phyloP scores from a whole-genome alignment of 2,113 vertebrate genomes.

The Suricata suricatta region DNA sequence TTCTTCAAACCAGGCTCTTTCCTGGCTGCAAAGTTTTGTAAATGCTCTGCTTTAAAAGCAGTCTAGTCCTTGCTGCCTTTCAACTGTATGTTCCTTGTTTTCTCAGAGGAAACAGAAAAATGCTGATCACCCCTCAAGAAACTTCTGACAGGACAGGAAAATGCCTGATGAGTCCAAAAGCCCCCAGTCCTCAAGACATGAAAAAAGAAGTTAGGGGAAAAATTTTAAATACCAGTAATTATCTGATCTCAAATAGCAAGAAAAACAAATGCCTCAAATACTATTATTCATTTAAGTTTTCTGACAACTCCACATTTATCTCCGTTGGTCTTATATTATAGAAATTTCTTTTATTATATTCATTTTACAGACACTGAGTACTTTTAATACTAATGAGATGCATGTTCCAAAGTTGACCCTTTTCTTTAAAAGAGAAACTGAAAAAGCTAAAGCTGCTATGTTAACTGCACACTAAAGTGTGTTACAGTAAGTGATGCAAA shows the following conservation, averaged over 20 bases:
- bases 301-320: slow-evolving; percentile 69
- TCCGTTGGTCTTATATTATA: slow-evolving; percentile 68
- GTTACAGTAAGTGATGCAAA: slow-evolving; percentile 62
- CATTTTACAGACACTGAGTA: slow-evolving; percentile 70
- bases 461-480: slow-evolving; percentile 55
- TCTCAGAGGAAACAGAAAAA: background rate
- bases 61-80: slow-evolving; percentile 27
- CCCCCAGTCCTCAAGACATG: slow-evolving; percentile 63
- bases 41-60: background rate
- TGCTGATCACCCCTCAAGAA: slow-evolving; percentile 40
- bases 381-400: slow-evolving; percentile 69
- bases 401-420: slow-evolving; percentile 45
- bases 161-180: slow-evolving; percentile 55
- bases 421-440: slow-evolving; percentile 49
- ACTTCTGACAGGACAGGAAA: slow-evolving; percentile 68
- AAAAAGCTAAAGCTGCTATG: slow-evolving; percentile 56
- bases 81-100: slow-evolving; percentile 48
- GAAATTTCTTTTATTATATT: slow-evolving; percentile 68
- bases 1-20: background rate
- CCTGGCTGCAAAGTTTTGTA: background rate
- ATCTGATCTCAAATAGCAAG: slow-evolving; percentile 76
- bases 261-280: slow-evolving; percentile 84
- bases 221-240: slow-evolving; percentile 83
- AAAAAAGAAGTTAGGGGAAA: slow-evolving; percentile 54
- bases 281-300: slow-evolving; percentile 77